A percentile compares a stretch with the other conserved stretches of the same genome.
These are phyloP conservation scores for Dascillus cervinus DNA, from an alignment of 2,888 invertebrate species.

Conservation along the genomic window DNA sequence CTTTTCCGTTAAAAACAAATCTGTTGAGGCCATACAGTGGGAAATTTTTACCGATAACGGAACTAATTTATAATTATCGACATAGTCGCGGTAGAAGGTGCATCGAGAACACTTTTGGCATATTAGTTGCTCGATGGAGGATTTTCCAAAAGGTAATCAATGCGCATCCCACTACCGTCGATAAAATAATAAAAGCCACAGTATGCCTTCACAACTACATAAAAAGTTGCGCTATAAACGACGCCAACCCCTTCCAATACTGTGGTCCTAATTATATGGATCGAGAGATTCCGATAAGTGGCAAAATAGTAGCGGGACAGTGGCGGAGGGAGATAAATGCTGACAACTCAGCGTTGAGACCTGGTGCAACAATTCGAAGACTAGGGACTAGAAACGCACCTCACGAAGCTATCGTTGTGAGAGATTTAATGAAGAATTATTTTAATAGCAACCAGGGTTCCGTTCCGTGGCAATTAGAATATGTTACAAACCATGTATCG, in stretches of 20 bases:
- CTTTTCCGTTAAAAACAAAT: constrained; percentile 21
- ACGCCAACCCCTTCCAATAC: neutral
- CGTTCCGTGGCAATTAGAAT: neutral
- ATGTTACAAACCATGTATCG: too few species aligned
- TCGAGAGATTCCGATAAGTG: neutral
- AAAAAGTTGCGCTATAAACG: too few species aligned
- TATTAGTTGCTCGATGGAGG: constrained; percentile 15
- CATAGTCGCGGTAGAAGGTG: constrained; percentile 12
- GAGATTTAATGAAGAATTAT: neutral
- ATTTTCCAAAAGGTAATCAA: constrained; percentile 13
- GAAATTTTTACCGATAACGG: constrained; percentile 5
- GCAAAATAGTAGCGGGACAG: too few species aligned
- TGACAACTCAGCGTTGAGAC: neutral
- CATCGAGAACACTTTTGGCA: constrained; percentile 18
- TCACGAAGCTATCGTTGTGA: neutral
- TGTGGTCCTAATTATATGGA: neutral
- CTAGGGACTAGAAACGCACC: neutral
- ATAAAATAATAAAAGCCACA: constrained; percentile 16
- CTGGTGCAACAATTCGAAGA: neutral
- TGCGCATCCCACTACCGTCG: constrained; percentile 5
- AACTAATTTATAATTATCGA: constrained; percentile 15
- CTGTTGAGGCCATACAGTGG: constrained; percentile 14
- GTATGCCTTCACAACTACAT: constrained; percentile 17
- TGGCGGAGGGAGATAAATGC: too few species aligned
- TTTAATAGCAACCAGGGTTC: neutral